A percentile compares a stretch with the other conserved stretches of the same genome.
These are phyloP conservation scores for Apeltes quadracus DNA, from an alignment of 2,113 vertebrate genomes.

Conservation along the genomic window DNA sequence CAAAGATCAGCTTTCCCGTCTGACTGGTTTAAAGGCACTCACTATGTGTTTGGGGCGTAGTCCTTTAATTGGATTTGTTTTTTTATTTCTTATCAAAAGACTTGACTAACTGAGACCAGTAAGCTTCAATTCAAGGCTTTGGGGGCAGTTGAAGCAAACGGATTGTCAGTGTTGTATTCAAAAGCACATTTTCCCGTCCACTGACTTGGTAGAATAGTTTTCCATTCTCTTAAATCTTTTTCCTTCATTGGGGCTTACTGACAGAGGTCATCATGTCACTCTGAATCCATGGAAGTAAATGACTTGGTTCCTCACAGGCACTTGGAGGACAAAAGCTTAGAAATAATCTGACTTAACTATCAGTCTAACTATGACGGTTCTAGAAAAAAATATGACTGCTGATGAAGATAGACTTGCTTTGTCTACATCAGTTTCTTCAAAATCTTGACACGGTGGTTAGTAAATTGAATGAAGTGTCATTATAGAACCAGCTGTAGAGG, in stretches of 20 bases:
- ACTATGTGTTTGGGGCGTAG: neutral
- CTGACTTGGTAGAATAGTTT: neutral
- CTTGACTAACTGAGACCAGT: neutral
- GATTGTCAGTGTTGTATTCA: conserved; percentile 6
- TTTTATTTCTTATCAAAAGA: neutral
- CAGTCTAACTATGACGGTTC: neutral
- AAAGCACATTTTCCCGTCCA: neutral
- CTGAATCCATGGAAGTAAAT: conserved; percentile 17
- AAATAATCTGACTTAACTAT: too few relatives aligned
- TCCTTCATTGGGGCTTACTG: conserved; percentile 13
- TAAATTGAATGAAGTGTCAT: conserved; percentile 30
- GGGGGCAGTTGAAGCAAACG: neutral
- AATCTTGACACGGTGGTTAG: neutral
- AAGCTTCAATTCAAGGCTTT: neutral
- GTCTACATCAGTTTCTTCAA: neutral
- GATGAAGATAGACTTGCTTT: neutral
- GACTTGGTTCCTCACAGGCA: neutral
- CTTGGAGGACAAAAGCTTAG: conserved; percentile 7
- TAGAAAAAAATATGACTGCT: neutral
- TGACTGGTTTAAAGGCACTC: neutral
- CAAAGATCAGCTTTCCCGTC: neutral
- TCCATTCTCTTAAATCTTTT: conserved; percentile 15
- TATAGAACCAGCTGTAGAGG: conserved; percentile 31
- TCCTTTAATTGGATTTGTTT: conserved; percentile 14
- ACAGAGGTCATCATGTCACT: conserved; percentile 38